These are phyloP conservation scores for Tyrophagus putrescentiae DNA, from an alignment of 1,140 invertebrate genomes.

Conservation along the genomic window DNA sequence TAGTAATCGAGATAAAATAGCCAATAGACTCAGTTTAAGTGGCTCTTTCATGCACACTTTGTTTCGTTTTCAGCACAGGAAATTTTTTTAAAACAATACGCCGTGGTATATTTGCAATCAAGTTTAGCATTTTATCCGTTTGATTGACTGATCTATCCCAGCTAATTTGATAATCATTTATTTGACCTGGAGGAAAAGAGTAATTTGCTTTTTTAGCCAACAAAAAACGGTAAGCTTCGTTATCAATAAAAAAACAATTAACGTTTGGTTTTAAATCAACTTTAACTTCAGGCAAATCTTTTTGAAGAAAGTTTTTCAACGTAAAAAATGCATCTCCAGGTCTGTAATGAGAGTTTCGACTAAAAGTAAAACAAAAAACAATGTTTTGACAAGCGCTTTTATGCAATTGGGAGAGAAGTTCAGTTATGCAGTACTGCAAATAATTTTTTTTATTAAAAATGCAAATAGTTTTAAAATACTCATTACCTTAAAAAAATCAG, in stretches of 20 bases:
- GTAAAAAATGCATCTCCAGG: conserved; percentile 22
- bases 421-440: conserved; percentile 26
- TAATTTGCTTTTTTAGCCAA: conserved; percentile 8
- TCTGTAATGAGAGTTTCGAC: conserved; percentile 16
- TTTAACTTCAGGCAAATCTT: not conserved
- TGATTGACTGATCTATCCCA: not conserved
- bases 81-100: too few relatives aligned
- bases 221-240: conserved; percentile 25
- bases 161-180: not conserved
- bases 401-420: conserved; percentile 27
- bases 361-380: conserved; percentile 26
- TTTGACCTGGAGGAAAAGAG: not conserved
- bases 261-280: conserved; percentile 10
- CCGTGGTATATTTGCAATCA: too few relatives aligned
- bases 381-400: conserved; percentile 28
- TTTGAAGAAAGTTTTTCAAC: conserved; percentile 3
- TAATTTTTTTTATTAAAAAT: too few relatives aligned
- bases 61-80: too few relatives aligned
- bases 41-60: too few relatives aligned
- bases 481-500: not conserved
- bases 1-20: too few relatives aligned
- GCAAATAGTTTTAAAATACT: too few relatives aligned
- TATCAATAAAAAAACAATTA: conserved; percentile 25
- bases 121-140: too few relatives aligned
- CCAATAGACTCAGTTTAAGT: too few relatives aligned